Evolutionary conservation across 2,888 invertebrate species (phyloP), one percentile per base, ranked within the genome.

Genomic region (Scelioninae gen. 1): DNA sequence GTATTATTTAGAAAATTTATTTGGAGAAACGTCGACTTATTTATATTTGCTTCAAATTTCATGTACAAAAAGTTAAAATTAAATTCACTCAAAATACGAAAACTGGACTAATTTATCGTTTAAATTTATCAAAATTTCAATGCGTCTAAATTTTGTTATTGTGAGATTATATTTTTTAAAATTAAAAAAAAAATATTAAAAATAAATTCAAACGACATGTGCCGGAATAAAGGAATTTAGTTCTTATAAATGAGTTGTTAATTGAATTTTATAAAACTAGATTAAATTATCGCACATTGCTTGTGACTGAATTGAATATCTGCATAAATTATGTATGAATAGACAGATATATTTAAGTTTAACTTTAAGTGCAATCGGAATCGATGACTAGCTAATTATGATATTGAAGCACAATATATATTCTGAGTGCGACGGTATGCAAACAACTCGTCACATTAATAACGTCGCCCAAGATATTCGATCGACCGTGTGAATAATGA

Each of bases 401-500:
- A 56, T 47, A 55, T 62, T 63, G 63, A 65, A 45, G 58, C 29
- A 55, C 34, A 65, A 75, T 75, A 49, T 65, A 43, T 66, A 60
- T 56, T 56, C 56, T 34, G 4, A 8, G 40, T 34, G 51, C 34
- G 60, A 49, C 43, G 66, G 45, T 55, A 71, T 58, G 62, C 78
- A 71, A 71, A 71, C 78, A 78, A 69, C 23, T 71, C 45, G 56
- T 77, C 34, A 11, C 65, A 65, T 78, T 71, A 71, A 78, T 71
- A 71, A 78, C 53, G 10, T 55, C 47, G 69, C 34, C 78, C 71
- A 71, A 71, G 78, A 71, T 65, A 78, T 69, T 63, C 71, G 78
- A 71, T 71, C 78, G 62, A 69, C 56, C 69, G 78, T 65, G 78
- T 65, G 78, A 78, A 71, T 78, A 71, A 71, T 78, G 63, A 71